Evolutionary conservation across 2,888 invertebrate species (phyloP).

Genomic region (Venusia cambrica): DNA sequence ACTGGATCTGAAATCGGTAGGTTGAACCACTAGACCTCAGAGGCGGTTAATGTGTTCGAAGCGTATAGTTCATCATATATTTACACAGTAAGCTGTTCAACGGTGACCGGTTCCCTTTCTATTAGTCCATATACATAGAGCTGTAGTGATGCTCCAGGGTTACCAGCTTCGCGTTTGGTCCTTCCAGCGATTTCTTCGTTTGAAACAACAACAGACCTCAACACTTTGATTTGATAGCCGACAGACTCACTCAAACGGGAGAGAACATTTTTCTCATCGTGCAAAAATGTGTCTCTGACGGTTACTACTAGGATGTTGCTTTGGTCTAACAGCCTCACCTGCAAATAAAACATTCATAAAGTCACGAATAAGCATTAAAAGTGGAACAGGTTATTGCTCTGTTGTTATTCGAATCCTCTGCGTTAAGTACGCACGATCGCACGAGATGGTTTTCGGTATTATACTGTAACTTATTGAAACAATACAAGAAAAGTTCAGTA

Average conservation of each 20-base stretch:
- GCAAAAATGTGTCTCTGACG: conserved; percentile 58
- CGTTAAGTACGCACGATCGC: too few relatives aligned
- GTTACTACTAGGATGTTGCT: conserved; percentile 66
- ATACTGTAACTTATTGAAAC: too few relatives aligned
- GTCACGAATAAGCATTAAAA: conserved; percentile 16
- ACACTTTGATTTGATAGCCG: conserved; percentile 60
- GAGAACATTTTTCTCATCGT: conserved; percentile 56
- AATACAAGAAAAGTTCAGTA: too few relatives aligned
- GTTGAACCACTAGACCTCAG: too few relatives aligned
- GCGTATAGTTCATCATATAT: conserved; percentile 11
- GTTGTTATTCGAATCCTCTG: too few relatives aligned
- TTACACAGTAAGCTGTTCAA: conserved; percentile 53
- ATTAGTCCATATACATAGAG: conserved; percentile 63
- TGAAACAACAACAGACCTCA: conserved; percentile 62
- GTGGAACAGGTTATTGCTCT: conserved; percentile 32
- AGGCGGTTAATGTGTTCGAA: conserved; percentile 6
- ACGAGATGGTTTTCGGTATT: too few relatives aligned
- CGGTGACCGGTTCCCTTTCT: conserved; percentile 52
- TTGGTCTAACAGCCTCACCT: conserved; percentile 67
- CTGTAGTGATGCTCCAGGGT: conserved; percentile 47
- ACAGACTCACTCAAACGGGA: conserved; percentile 48
- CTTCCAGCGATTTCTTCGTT: conserved; percentile 35
- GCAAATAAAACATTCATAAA: conserved; percentile 36
- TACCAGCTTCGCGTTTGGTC: conserved; percentile 34
- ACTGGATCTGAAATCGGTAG: too few relatives aligned